Percentiles rank a stretch among this genome's conserved stretches.
These are phyloP conservation scores for Rana temporaria DNA, from an alignment of 2,113 vertebrate species.

Conservation along the genomic window DNA sequence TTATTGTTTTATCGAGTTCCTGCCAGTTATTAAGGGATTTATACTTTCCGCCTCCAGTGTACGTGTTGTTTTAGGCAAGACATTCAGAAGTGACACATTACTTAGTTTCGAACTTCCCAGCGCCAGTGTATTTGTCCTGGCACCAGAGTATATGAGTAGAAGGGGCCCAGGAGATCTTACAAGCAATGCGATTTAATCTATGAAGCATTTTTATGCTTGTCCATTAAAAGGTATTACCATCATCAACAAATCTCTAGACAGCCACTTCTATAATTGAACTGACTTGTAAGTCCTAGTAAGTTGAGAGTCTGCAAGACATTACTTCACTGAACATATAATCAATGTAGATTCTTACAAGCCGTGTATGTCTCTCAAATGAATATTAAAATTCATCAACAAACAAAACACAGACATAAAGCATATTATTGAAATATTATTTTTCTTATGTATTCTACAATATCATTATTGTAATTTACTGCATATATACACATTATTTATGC, in stretches of 20 bases:
- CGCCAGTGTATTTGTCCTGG: neutral
- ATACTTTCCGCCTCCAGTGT: neutral
- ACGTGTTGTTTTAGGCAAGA: slow-evolving; percentile 11
- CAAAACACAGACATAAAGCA: too few species aligned
- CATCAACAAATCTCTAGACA: slow-evolving; percentile 36
- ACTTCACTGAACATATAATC: neutral
- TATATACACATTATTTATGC: too few species aligned
- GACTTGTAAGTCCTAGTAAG: slow-evolving; percentile 15
- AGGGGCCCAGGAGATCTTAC: slow-evolving; percentile 17
- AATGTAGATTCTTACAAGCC: neutral
- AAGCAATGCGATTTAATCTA: slow-evolving; percentile 15
- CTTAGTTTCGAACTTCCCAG: slow-evolving; percentile 4
- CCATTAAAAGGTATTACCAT: slow-evolving; percentile 33
- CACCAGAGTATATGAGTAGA: slow-evolving; percentile 2
- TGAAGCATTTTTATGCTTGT: slow-evolving; percentile 47
- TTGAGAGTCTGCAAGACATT: slow-evolving; percentile 14
- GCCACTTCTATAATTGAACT: slow-evolving; percentile 44
- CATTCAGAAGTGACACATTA: neutral
- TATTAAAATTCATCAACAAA: too few species aligned
- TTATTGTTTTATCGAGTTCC: neutral
- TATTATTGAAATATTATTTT: too few species aligned
- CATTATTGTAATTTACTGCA: too few species aligned
- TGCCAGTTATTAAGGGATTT: neutral
- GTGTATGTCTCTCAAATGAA: neutral
- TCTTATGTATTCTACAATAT: too few species aligned